Percentiles rank a stretch among this genome's conserved stretches.
Evolutionary conservation across 2,888 invertebrate genomes (phyloP).

Genomic region (Rhabditoides inermis): DNA sequence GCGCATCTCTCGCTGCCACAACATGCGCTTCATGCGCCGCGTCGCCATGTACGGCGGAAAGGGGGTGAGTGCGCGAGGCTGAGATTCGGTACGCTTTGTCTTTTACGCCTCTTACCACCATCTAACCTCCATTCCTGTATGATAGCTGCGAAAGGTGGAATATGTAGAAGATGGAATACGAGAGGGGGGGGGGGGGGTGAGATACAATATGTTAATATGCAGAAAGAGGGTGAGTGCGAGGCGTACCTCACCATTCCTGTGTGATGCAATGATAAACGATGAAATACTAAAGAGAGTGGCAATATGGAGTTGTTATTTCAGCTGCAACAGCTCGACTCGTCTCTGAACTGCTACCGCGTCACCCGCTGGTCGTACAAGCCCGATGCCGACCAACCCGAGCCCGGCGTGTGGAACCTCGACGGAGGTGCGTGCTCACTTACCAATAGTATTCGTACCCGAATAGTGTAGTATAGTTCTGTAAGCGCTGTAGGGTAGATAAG

Average conservation of each 20-base stretch:
- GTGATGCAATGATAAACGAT: no score
- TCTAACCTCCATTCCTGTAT: no score
- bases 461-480: no score
- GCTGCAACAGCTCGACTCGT: conserved; percentile 28
- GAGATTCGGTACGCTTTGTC: neutral
- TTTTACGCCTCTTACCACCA: conserved; percentile 9
- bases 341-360: conserved; percentile 44
- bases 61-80: conserved; percentile 20
- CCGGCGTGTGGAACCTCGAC: conserved; percentile 49
- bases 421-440: conserved; percentile 14
- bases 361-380: conserved; percentile 45
- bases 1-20: conserved; percentile 40
- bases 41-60: conserved; percentile 51
- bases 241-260: no score
- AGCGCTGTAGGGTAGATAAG: no score
- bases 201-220: no score
- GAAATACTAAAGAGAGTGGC: neutral
- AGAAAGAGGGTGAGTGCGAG: no score
- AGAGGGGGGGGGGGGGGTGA: no score
- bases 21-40: conserved; percentile 46
- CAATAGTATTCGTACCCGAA: neutral
- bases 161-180: no score
- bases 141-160: no score
- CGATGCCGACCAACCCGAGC: conserved; percentile 25
- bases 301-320: conserved; percentile 11